Evolutionary conservation across 2,113 vertebrate genomes (phyloP).

Genomic region (Stegastes partitus): DNA sequence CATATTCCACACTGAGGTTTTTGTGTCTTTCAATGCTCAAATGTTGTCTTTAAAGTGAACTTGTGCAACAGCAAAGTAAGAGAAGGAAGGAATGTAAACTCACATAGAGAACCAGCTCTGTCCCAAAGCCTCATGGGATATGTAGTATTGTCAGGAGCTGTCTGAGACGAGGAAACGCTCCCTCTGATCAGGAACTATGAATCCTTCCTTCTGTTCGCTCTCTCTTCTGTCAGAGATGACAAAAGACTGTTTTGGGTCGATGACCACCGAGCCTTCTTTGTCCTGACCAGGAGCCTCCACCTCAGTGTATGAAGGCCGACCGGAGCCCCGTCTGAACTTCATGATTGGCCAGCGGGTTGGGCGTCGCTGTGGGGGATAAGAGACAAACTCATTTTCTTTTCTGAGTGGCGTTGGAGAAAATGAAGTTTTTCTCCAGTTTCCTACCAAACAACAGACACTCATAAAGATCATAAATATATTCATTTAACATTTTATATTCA

Average conservation of each 20-base stretch:
- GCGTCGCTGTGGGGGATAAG: constrained; percentile 85
- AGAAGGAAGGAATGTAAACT: not conserved
- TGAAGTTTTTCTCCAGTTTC: no score
- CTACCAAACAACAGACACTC: no score
- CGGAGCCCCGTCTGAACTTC: constrained; percentile 94
- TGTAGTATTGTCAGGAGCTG: constrained; percentile 73
- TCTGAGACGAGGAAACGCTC: constrained; percentile 78
- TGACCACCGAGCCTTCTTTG: constrained; percentile 86
- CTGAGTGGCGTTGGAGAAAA: no score
- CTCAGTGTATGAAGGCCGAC: constrained; percentile 93
- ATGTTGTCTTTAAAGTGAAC: constrained; percentile 30
- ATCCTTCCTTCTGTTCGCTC: constrained; percentile 83
- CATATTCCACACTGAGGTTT: constrained; percentile 52
- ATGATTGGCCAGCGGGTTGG: constrained; percentile 95
- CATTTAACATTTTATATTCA: no score
- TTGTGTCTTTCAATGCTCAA: constrained; percentile 43
- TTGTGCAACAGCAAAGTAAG: constrained; percentile 9
- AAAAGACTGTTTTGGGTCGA: constrained; percentile 83
- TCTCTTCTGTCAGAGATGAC: constrained; percentile 90
- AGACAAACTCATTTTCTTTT: not conserved
- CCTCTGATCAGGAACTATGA: constrained; percentile 82
- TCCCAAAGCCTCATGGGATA: constrained; percentile 50
- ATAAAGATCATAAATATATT: no score
- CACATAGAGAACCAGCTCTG: constrained; percentile 31
- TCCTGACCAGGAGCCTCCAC: constrained; percentile 91